A percentile compares a stretch with the other conserved stretches of the same genome.
These are phyloP conservation scores for Coelogynopora nodosa DNA, from an alignment of 2,888 invertebrate species.

Conservation along the genomic window DNA sequence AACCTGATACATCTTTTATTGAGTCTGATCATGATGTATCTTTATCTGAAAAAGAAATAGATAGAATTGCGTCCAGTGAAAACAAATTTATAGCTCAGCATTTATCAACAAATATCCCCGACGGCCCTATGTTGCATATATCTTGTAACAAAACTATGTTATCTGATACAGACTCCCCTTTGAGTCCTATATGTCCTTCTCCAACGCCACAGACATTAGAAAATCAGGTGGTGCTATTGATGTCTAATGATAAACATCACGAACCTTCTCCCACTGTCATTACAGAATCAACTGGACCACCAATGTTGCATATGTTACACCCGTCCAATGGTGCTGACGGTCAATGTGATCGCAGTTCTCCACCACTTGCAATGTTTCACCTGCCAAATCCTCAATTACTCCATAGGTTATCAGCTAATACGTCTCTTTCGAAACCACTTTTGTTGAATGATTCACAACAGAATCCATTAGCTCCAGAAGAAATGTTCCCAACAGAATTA, in stretches of 20 bases:
- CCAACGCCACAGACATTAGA: background rate
- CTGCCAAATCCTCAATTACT: background rate
- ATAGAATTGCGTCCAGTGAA: background rate
- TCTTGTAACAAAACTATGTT: background rate
- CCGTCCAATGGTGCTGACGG: background rate
- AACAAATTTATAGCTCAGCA: constrained; percentile 18
- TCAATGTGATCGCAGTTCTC: constrained; percentile 3
- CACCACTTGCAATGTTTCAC: background rate
- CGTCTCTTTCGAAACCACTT: background rate
- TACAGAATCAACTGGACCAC: background rate
- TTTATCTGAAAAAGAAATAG: constrained; percentile 6
- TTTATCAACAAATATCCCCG: background rate
- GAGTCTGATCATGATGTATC: constrained; percentile 3
- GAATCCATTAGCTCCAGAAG: background rate
- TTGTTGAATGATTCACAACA: background rate
- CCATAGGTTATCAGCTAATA: background rate
- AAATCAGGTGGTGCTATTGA: background rate
- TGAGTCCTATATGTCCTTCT: background rate
- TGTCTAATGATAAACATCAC: background rate
- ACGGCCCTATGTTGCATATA: background rate
- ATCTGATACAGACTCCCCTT: background rate
- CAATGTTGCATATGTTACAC: background rate
- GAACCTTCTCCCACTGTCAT: background rate
- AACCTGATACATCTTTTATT: constrained; percentile 4
- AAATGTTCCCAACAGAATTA: background rate